Base-by-base conservation (phyloP, 2,888 invertebrate genomes). In the Iselma pallidipennis region DNA sequence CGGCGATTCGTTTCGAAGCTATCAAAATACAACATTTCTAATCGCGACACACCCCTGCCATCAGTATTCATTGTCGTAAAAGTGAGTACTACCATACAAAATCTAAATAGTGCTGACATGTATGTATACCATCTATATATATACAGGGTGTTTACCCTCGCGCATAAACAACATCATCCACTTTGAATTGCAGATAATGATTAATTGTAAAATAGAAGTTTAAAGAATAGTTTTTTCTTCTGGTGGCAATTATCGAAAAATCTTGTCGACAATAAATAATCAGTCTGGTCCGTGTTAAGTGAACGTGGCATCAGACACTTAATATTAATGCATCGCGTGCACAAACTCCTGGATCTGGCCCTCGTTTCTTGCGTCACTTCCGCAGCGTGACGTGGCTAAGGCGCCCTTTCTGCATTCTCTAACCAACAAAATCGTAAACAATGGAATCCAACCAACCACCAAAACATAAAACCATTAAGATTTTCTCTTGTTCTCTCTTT, bases 31-130 rank as follows among this genome's bases (percentile, higher is more conserved):
- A 69, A 69, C 75, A 71, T 74, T 66, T 65, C 74, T 71, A 76
- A 76, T 76, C 72, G 71, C 28, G 71, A 66, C 74, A 74, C 74
- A 74, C 76, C 76, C 76, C 73, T 68, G 61, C 66, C 72, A 75
- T 75, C 72, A 74, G 69, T 68, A 71, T 69, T 71, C 72, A 74
- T 70, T 70, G 68, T 68, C 57, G 42, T 53, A 54, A 59, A 65
- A 56, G 29, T 58, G 51, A 65, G 59, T 61, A 65, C 59, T 61
- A 61, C 61, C 65, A 59, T 53, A 48, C 61, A 37, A 53, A 57
- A 58, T 65, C 58, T 57, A n/a, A 58, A 55, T 58, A 55, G 66
- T 65, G 66, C 65, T 56, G 53, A 62, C 61, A 58, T n/a, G n/a
- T n/a, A 33, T n/a, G 33, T 14, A 14, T n/a, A n/a, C n/a, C n/a